Percentiles rank a stretch among this genome's conserved stretches.
phyloP scores from a whole-genome alignment of 2,797 vertebrate species.

The Myotis daubentonii region DNA sequence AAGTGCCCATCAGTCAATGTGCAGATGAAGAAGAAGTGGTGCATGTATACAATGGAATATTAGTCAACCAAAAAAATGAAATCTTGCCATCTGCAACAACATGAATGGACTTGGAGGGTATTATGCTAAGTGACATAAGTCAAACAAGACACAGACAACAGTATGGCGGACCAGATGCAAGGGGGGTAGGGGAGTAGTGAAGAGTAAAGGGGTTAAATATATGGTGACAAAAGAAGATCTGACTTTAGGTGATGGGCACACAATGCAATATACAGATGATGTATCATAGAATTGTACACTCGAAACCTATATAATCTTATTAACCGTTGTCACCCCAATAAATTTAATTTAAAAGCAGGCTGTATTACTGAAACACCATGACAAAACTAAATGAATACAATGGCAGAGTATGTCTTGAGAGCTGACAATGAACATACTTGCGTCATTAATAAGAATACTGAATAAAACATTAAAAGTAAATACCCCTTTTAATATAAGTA shows the following conservation, averaged over 20 bases:
- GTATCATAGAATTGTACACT: not conserved
- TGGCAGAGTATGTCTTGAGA: not conserved
- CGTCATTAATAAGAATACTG: not conserved
- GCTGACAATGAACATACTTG: not conserved
- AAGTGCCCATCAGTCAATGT: not conserved
- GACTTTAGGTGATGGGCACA: not conserved
- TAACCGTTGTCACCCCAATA: not conserved
- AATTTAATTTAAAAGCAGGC: not conserved
- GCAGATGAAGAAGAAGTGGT: not conserved
- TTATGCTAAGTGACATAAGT: too few relatives aligned
- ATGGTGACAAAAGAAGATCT: not conserved
- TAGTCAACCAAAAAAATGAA: too few relatives aligned
- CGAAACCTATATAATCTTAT: not conserved
- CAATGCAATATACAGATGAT: not conserved
- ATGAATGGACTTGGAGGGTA: too few relatives aligned
- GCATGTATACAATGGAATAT: too few relatives aligned
- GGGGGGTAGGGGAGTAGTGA: not conserved
- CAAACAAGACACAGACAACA: not conserved
- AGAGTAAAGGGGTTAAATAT: not conserved
- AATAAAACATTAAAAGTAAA: constrained; percentile 1
- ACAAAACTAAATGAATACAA: constrained; percentile 51
- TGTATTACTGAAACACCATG: constrained; percentile 46
- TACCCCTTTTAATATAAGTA: not conserved
- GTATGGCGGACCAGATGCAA: not conserved
- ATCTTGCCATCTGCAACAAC: too few relatives aligned